Conservation (phyloP, 2,113 vertebrate genomes). For the Oceanites oceanicus region DNA sequence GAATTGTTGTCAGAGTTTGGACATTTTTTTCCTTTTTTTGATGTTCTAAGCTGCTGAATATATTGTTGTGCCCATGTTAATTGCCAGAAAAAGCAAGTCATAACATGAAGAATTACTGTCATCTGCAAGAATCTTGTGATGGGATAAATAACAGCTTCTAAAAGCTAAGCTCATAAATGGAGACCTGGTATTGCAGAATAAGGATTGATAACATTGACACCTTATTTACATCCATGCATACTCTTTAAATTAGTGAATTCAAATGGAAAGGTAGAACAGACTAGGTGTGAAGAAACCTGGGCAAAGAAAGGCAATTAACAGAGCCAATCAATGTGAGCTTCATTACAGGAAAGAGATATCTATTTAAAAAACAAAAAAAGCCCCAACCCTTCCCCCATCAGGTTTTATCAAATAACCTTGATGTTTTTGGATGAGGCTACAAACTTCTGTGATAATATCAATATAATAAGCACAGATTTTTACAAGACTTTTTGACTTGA, state of each 20-base stretch:
- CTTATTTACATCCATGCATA: background rate
- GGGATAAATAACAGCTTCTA: background rate
- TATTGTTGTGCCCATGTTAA: background rate
- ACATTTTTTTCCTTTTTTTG: background rate
- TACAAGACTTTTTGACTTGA: background rate
- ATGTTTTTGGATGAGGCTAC: background rate
- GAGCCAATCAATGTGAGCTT: background rate
- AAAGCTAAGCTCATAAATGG: background rate
- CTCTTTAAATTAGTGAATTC: background rate
- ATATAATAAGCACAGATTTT: background rate
- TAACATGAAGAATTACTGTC: background rate
- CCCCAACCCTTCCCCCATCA: background rate
- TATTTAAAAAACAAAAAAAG: background rate
- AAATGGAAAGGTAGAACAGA: background rate
- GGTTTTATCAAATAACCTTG: background rate
- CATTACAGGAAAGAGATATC: background rate
- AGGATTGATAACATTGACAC: background rate
- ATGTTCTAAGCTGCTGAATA: background rate
- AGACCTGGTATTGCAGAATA: background rate
- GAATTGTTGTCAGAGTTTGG: background rate
- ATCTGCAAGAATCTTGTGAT: background rate
- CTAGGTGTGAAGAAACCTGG: background rate
- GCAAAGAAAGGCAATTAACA: background rate
- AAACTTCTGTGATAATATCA: background rate
- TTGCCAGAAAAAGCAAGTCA: background rate